Evolutionary conservation across 2,113 vertebrate genomes (phyloP).

Genomic region (Ciconia boyciana): DNA sequence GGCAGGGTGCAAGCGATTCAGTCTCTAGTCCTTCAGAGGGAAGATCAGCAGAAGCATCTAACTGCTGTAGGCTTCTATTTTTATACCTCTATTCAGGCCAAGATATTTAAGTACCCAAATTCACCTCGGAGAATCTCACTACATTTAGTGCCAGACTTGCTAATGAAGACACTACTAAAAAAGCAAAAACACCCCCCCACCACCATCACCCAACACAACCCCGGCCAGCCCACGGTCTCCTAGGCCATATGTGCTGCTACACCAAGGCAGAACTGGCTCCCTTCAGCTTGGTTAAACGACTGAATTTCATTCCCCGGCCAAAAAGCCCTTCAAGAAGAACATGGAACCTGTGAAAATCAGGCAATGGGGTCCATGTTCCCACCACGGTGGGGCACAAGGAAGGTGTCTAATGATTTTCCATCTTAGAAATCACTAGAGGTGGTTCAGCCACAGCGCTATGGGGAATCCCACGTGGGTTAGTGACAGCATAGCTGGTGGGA

Average conservation of each 20-base stretch:
- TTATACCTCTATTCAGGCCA: conserved; percentile 35
- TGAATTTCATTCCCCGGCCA: neutral
- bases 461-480: neutral
- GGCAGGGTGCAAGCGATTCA: neutral
- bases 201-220: neutral
- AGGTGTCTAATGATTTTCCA: neutral
- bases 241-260: neutral
- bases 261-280: neutral
- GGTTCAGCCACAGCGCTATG: fast-evolving
- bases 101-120: conserved; percentile 30
- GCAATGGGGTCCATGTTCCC: no score
- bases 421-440: fast-evolving
- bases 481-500: neutral
- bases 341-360: no score
- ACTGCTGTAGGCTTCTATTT: conserved; percentile 38
- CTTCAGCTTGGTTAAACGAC: neutral
- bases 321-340: neutral
- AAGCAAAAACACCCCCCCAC: neutral
- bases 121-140: conserved; percentile 27
- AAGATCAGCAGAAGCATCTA: neutral
- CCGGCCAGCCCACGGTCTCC: neutral
- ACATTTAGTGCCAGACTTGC: conserved; percentile 12
- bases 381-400: neutral
- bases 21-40: neutral
- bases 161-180: conserved; percentile 3